Evolutionary conservation across 2,797 vertebrate genomes (phyloP), one percentile per base, ranked within the genome.

Genomic region (Anguilla megastoma): DNA sequence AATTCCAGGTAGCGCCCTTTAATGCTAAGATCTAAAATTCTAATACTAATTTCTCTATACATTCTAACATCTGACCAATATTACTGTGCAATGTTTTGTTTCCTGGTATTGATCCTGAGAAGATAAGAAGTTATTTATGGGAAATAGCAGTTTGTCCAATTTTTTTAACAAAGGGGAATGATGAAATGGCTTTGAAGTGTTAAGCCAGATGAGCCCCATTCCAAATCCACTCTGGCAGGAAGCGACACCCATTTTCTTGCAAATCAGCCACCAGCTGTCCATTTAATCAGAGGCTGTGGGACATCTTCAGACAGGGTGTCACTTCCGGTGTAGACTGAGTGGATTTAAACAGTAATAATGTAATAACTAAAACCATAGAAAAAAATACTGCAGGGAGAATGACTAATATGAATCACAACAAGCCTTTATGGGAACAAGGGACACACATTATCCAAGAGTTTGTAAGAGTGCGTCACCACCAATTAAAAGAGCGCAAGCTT

Each of bases 161-260:
- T 16, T 79, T 18, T 18, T 45, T 41, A 21, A 45, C 5, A 45
- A 16, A 45, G 33, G 74, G 18, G 18, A 79, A 45, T 45, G 18
- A 41, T 41, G 36, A 79, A 79, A 79, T 79, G 74, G 74, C 74
- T 79, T 41, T 79, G 74, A 79, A 14, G 36, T 36, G 33, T 79
- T 36, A 5, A 18, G 33, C 16, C 14, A 36, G 74, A 79, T 16
- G 1, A 45, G 74, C 1, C 71, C 27, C 8, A 14, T n/a, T 18
- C 27, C n/a, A 71, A 36, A 36, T 14, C 27, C 10, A 9, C 30
- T 76, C 1, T 33, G 12, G 2, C 33, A 36, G 74, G 16, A 41
- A 79, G 18, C 33, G 27, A 33, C 30, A 10, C 69, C 36, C 33
- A 21, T 18, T 21, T 18, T 4, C 33, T 8, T 0, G 33, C 36